phyloP scores from a whole-genome alignment of 2,797 vertebrate genomes.

The Leptoclinus maculatus region DNA sequence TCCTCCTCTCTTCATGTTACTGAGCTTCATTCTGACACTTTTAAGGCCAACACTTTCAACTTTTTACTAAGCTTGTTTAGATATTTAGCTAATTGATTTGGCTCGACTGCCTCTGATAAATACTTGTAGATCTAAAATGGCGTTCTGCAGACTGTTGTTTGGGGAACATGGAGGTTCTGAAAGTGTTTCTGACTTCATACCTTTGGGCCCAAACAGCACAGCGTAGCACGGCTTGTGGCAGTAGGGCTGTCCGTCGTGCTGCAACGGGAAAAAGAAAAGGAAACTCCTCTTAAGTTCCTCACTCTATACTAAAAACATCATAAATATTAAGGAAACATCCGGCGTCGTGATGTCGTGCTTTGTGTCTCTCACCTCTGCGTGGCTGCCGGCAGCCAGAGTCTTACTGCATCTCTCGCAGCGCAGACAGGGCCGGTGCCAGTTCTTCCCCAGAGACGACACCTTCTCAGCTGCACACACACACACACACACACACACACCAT shows the following conservation, averaged over 20 bases:
- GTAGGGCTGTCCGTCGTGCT: slow-evolving; percentile 89
- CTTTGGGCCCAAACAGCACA: slow-evolving; percentile 89
- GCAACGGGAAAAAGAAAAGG: slow-evolving; percentile 20
- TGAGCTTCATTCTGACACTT: too few relatives aligned
- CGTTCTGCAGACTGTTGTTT: not conserved
- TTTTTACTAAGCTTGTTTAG: too few relatives aligned
- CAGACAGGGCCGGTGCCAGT: slow-evolving; percentile 78
- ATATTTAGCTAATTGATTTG: not conserved
- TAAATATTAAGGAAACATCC: too few relatives aligned
- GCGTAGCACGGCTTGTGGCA: slow-evolving; percentile 91
- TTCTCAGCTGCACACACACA: slow-evolving; percentile 69
- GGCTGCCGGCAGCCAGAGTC: slow-evolving; percentile 72
- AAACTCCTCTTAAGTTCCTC: not conserved
- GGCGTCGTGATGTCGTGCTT: not conserved
- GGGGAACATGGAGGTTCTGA: not conserved
- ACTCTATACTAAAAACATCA: not conserved
- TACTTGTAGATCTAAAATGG: not conserved
- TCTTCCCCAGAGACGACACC: slow-evolving; percentile 78
- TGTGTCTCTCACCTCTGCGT: slow-evolving; percentile 67
- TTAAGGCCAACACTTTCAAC: too few relatives aligned
- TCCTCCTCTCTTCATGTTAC: too few relatives aligned
- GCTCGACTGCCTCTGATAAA: not conserved
- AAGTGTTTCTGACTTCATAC: slow-evolving; percentile 41
- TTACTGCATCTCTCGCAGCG: slow-evolving; percentile 77
- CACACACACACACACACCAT: slow-evolving; percentile 36